These are phyloP conservation scores for Orthosia incerta DNA, from an alignment of 2,888 invertebrate species.

Conservation along the genomic window DNA sequence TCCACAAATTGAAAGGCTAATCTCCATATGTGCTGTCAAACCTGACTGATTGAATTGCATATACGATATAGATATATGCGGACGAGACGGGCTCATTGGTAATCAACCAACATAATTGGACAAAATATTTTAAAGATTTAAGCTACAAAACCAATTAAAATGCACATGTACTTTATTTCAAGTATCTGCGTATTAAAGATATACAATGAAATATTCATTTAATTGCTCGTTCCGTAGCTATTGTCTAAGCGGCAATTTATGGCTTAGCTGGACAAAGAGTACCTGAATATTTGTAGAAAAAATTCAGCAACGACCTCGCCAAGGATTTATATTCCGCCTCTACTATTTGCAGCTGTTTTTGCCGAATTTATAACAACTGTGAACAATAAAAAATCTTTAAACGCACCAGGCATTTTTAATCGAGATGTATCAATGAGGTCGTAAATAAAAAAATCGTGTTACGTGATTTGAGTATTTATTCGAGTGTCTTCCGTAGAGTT, in stretches of 20 bases:
- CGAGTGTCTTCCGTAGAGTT: constrained; percentile 64
- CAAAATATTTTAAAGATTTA: constrained; percentile 67
- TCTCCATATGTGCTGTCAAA: constrained; percentile 60
- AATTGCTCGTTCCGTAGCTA: constrained; percentile 77
- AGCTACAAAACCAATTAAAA: constrained; percentile 72
- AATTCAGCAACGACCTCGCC: constrained; percentile 73
- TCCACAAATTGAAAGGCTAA: constrained; percentile 51
- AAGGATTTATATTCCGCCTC: constrained; percentile 79
- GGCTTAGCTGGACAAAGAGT: constrained; percentile 68
- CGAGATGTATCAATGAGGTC: constrained; percentile 70
- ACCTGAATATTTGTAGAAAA: constrained; percentile 63
- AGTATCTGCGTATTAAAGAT: constrained; percentile 65
- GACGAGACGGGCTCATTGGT: constrained; percentile 67
- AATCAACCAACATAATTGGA: constrained; percentile 68
- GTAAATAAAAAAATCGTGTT: constrained; percentile 78
- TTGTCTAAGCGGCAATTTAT: constrained; percentile 83
- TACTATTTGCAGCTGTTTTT: constrained; percentile 79
- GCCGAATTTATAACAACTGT: constrained; percentile 78
- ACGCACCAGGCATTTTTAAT: constrained; percentile 78
- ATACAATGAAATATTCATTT: constrained; percentile 85
- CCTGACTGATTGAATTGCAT: constrained; percentile 54
- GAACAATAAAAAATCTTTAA: constrained; percentile 78
- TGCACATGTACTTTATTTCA: constrained; percentile 68
- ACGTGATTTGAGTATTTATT: constrained; percentile 60
- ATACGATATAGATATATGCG: constrained; percentile 30